Evolutionary conservation across 1,140 invertebrate species (phyloP), one percentile per base, ranked within the genome.

Genomic region (Camponotus pennsylvanicus): DNA sequence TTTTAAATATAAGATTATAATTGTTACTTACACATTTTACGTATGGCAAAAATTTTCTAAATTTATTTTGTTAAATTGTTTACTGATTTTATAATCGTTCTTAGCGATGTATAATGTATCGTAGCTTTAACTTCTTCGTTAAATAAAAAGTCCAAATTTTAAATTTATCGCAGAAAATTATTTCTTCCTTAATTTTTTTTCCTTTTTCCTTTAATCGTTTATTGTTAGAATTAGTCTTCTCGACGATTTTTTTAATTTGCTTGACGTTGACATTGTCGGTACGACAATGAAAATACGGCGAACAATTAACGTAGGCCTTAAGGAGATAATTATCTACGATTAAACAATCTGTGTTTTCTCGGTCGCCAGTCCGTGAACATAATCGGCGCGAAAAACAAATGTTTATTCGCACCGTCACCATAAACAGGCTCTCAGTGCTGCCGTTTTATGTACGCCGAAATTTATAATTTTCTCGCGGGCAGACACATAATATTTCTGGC

Each of bases 341-440:
- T 86, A 91, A 88, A 88, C 73, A 83, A 61, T 90, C 27, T 27
- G 27, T 79, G 77, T 37, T 85, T 84, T 55, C 69, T 69, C 34
- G 13, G 21, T 37, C 57, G 49, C 9, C 55, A 73, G 42, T 73
- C 49, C 32, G 34, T 52, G 9, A 82, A 88, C 86, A 86, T 90
- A 83, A 91, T 91, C 59, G 40, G 49, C 59, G 55, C 32, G 78
- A 61, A 84, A 88, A 78, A 64, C 63, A 90, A 88, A 88, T 76
- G 69, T 90, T 88, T 86, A 77, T n/a, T 63, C 18, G 61, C 3
- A 13, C 2, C 11, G 55, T 52, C 57, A 42, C 2, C n/a, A 15
- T 45, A 52, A 52, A 52, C 15, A 15, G 13, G 15, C 78, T 77
- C 64, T 40, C 18, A 45, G 13, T 71, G 18, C 13, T 18, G 49